Percentiles rank a stretch among this genome's conserved stretches.
Evolutionary conservation across 2,888 invertebrate genomes (phyloP).

Genomic region (Hemaris fuciformis): DNA sequence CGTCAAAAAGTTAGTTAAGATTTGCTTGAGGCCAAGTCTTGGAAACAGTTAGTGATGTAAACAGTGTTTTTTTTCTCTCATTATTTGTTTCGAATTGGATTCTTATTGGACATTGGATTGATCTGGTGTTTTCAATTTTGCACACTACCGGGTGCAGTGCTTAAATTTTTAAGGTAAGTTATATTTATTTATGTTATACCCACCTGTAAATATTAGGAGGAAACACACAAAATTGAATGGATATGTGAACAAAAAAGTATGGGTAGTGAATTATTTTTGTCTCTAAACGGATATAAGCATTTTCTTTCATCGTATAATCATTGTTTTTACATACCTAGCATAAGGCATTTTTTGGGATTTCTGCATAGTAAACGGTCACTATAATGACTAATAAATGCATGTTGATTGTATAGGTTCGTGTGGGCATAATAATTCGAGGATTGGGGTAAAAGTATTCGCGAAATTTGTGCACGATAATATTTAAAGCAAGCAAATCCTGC

Average conservation of each 20-base stretch:
- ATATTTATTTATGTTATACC: not conserved
- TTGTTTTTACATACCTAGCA: too few relatives aligned
- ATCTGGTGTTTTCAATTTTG: constrained; percentile 10
- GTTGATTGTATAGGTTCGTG: too few relatives aligned
- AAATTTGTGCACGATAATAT: too few relatives aligned
- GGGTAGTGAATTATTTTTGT: too few relatives aligned
- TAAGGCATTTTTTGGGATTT: too few relatives aligned
- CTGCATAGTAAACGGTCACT: too few relatives aligned
- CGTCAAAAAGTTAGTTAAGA: constrained; percentile 28
- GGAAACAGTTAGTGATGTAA: constrained; percentile 38
- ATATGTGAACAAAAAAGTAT: not conserved
- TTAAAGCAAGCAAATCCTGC: too few relatives aligned
- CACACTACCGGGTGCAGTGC: not conserved
- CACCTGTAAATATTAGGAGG: not conserved
- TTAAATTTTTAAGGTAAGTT: constrained; percentile 9
- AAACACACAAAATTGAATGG: not conserved
- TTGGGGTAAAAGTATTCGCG: too few relatives aligned
- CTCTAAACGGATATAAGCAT: too few relatives aligned
- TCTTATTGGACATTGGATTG: constrained; percentile 45
- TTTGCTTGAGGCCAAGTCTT: constrained; percentile 23
- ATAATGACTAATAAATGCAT: too few relatives aligned
- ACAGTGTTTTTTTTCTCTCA: constrained; percentile 39
- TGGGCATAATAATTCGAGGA: too few relatives aligned
- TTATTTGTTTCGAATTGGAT: constrained; percentile 51
- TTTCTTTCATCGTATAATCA: too few relatives aligned